phyloP scores from a whole-genome alignment of 2,888 invertebrate genomes.

The Drosophila eohydei region DNA sequence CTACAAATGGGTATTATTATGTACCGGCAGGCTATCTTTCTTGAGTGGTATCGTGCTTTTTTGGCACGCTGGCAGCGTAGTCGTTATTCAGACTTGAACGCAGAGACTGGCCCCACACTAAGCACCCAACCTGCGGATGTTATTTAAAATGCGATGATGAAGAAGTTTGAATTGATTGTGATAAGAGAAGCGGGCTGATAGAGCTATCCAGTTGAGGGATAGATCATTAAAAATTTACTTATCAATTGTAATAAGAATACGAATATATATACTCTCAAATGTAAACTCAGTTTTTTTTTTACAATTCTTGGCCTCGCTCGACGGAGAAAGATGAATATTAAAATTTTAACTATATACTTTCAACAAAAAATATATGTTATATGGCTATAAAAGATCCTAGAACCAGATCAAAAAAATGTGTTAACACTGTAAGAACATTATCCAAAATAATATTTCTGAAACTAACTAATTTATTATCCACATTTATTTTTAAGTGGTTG shows the following conservation, averaged over 20 bases:
- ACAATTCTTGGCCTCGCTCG: too few relatives aligned
- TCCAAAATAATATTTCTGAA: too few relatives aligned
- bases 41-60: conserved; percentile 77
- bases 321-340: not conserved
- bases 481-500: too few relatives aligned
- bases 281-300: not conserved
- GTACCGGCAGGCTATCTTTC: conserved; percentile 89
- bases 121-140: conserved; percentile 81
- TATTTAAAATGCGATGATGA: conserved; percentile 51
- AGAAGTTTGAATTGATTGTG: conserved; percentile 53
- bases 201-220: conserved; percentile 36
- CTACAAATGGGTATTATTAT: conserved; percentile 92
- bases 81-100: conserved; percentile 72
- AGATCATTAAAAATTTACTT: conserved; percentile 41
- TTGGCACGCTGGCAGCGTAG: conserved; percentile 70
- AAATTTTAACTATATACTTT: not conserved
- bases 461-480: too few relatives aligned
- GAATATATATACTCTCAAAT: conserved; percentile 26
- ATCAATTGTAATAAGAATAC: conserved; percentile 31
- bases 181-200: conserved; percentile 61
- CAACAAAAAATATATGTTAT: not conserved
- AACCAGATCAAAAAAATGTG: not conserved
- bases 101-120: conserved; percentile 54
- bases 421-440: too few relatives aligned
- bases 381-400: not conserved